These are phyloP conservation scores for Scelioninae gen. 1 DNA, from an alignment of 2,888 invertebrate genomes.

Conservation along the genomic window DNA sequence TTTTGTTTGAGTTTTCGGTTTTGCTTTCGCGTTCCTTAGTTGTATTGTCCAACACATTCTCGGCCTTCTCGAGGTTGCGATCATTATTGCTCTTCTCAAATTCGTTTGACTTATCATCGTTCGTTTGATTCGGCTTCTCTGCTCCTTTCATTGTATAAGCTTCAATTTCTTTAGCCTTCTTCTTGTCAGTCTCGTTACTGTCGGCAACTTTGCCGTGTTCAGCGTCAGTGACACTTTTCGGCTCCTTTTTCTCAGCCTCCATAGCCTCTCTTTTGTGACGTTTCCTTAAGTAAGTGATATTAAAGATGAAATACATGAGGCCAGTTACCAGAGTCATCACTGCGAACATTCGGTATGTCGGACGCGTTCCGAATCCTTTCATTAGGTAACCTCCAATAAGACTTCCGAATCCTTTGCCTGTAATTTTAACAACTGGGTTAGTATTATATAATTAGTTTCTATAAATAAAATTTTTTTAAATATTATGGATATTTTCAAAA, in stretches of 20 bases:
- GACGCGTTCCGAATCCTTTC: slow-evolving; percentile 89
- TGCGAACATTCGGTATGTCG: slow-evolving; percentile 90
- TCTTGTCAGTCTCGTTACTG: slow-evolving; percentile 26
- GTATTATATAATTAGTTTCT: too few relatives aligned
- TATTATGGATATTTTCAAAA: too few relatives aligned
- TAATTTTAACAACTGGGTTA: too few relatives aligned
- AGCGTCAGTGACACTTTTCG: slow-evolving; percentile 14
- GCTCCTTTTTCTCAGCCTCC: slow-evolving; percentile 31
- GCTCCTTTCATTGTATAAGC: slow-evolving; percentile 23
- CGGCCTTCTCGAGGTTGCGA: slow-evolving; percentile 36
- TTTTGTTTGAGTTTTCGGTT: slow-evolving; percentile 43
- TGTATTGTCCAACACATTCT: neutral
- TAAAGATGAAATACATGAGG: slow-evolving; percentile 89
- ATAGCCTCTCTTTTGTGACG: slow-evolving; percentile 76
- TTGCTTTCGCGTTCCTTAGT: slow-evolving; percentile 25
- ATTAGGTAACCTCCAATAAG: slow-evolving; percentile 91
- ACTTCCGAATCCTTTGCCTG: slow-evolving; percentile 91
- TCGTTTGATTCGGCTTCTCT: slow-evolving; percentile 7
- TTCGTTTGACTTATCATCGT: slow-evolving; percentile 31
- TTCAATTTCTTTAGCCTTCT: slow-evolving; percentile 54
- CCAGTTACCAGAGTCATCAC: slow-evolving; percentile 87
- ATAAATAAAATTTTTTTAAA: too few relatives aligned
- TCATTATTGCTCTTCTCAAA: slow-evolving; percentile 41
- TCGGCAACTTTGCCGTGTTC: slow-evolving; percentile 39
- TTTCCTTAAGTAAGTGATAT: slow-evolving; percentile 87